Percentiles rank a stretch among this genome's conserved stretches.
phyloP scores from a whole-genome alignment of 1,140 invertebrate species.

The Apis florea region DNA sequence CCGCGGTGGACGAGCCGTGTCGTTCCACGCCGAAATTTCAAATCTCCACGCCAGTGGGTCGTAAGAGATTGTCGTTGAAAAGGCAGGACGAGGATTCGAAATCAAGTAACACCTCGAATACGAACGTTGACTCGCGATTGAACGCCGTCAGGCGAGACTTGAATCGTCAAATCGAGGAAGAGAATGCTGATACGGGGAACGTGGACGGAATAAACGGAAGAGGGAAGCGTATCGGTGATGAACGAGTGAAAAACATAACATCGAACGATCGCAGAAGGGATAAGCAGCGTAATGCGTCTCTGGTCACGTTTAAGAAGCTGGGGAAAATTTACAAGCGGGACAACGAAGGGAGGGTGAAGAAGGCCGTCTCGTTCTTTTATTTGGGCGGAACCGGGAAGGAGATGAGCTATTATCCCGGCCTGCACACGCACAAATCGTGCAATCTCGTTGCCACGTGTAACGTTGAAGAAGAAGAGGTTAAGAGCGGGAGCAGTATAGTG shows the following conservation, averaged over 20 bases:
- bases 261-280: background rate
- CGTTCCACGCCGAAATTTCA: background rate
- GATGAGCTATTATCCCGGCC: too few species aligned
- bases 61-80: conserved; percentile 32
- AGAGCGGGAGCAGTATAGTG: too few species aligned
- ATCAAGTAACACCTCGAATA: background rate
- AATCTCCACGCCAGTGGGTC: background rate
- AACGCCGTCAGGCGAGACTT: conserved; percentile 32
- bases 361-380: background rate
- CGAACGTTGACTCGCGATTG: background rate
- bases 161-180: background rate
- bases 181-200: too few species aligned
- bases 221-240: too few species aligned
- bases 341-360: background rate
- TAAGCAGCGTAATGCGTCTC: background rate
- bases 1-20: background rate
- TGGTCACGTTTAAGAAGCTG: conserved; percentile 51
- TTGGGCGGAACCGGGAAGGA: background rate
- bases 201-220: background rate
- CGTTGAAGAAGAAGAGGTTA: too few species aligned
- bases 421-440: background rate
- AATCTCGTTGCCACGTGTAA: background rate
- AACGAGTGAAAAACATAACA: fast-evolving
- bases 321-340: conserved; percentile 39
- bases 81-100: background rate